Conservation (phyloP, 2,888 invertebrate species). For the Nemotelus nigrinus region DNA sequence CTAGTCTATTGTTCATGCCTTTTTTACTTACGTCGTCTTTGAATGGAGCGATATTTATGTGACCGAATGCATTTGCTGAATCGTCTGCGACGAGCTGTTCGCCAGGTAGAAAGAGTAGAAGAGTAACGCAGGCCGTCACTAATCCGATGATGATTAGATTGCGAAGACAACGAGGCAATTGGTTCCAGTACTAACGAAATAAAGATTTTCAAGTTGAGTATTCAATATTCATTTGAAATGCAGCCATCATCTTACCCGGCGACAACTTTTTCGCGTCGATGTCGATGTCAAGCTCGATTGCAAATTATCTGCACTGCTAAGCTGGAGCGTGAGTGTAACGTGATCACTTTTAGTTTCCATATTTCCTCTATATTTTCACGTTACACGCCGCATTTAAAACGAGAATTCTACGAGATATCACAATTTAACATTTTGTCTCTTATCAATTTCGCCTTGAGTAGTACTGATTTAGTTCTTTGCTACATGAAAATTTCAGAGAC, state of each 20-base stretch:
- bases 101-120: slow-evolving; percentile 70
- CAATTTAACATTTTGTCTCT: neutral
- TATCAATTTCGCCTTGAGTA: neutral
- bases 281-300: slow-evolving; percentile 50
- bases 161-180: slow-evolving; percentile 83
- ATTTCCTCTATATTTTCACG: slow-evolving; percentile 46
- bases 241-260: slow-evolving; percentile 57
- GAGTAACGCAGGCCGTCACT: slow-evolving; percentile 68
- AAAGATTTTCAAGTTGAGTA: slow-evolving; percentile 18
- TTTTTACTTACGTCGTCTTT: slow-evolving; percentile 51
- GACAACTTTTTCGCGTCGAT: slow-evolving; percentile 59
- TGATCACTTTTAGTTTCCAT: slow-evolving; percentile 59
- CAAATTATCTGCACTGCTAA: slow-evolving; percentile 52
- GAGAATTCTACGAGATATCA: neutral
- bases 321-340: slow-evolving; percentile 59
- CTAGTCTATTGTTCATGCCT: neutral
- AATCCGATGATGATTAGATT: slow-evolving; percentile 76
- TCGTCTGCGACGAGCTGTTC: slow-evolving; percentile 57
- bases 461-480: neutral
- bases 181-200: slow-evolving; percentile 80
- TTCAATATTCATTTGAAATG: neutral
- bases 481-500: neutral
- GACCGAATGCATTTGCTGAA: slow-evolving; percentile 50
- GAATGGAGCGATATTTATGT: slow-evolving; percentile 55
- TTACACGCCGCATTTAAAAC: neutral